Percentiles rank a stretch among this genome's conserved stretches.
phyloP scores from a whole-genome alignment of 30 jellyfish, hydroid and myxozoan species.

The Hydra vulgaris region DNA sequence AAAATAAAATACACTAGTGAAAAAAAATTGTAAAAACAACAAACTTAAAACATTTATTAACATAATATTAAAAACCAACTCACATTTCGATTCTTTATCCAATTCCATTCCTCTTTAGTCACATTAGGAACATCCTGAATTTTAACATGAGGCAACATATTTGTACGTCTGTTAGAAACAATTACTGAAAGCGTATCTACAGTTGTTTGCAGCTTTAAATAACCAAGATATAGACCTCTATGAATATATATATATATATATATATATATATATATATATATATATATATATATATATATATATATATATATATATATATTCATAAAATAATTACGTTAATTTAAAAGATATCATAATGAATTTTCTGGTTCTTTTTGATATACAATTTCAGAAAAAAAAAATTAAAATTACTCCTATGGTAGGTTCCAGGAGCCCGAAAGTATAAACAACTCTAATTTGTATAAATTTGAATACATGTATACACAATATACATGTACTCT shows the following conservation, averaged over 20 bases:
- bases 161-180: conserved; percentile 87
- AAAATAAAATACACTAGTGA: too few relatives aligned
- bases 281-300: neutral
- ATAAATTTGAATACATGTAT: too few relatives aligned
- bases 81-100: conserved; percentile 21
- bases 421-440: too few relatives aligned
- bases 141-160: conserved; percentile 77
- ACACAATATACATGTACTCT: too few relatives aligned
- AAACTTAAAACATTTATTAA: too few relatives aligned
- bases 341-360: too few relatives aligned
- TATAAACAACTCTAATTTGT: too few relatives aligned
- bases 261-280: neutral
- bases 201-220: conserved; percentile 78
- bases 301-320: neutral
- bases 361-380: too few relatives aligned
- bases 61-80: neutral
- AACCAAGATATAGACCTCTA: conserved; percentile 95
- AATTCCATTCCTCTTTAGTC: conserved; percentile 65
- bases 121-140: conserved; percentile 92
- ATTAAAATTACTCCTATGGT: too few relatives aligned
- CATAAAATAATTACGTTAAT: neutral
- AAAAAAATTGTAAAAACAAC: neutral
- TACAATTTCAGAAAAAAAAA: too few relatives aligned
- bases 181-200: conserved; percentile 88
- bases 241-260: neutral